Conservation (phyloP, 2,797 vertebrate species). For the Danio kyathit region DNA sequence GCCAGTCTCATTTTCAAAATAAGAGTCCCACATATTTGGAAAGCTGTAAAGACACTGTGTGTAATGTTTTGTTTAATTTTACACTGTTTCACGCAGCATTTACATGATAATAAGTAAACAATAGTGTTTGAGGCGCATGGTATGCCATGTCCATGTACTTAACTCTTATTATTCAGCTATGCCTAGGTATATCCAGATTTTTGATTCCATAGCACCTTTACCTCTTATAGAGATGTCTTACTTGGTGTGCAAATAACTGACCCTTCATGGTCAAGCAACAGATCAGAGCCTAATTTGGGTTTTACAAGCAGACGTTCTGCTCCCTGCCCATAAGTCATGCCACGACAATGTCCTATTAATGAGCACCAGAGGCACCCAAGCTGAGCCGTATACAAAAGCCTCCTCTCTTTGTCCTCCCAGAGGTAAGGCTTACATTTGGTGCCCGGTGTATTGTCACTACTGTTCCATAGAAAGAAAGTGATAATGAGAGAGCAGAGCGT, state of each 20-base stretch:
- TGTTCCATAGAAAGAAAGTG: slow-evolving; percentile 36
- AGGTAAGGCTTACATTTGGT: slow-evolving; percentile 10
- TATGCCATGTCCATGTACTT: no score
- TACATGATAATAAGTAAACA: no score
- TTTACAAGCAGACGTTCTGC: slow-evolving; percentile 58
- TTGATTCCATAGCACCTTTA: no score
- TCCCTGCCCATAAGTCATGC: slow-evolving; percentile 55
- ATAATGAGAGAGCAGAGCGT: slow-evolving; percentile 29
- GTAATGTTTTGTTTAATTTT: no score
- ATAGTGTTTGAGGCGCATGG: no score
- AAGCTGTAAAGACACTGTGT: no score
- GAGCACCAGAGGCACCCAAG: slow-evolving; percentile 45
- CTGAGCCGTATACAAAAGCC: slow-evolving; percentile 42
- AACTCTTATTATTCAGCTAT: no score
- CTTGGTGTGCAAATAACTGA: neutral
- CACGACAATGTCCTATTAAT: slow-evolving; percentile 59
- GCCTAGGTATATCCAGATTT: no score
- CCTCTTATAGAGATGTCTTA: no score
- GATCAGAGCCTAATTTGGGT: slow-evolving; percentile 65
- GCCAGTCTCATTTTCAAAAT: no score
- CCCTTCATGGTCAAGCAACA: slow-evolving; percentile 56
- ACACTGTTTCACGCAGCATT: no score
- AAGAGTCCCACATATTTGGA: no score
- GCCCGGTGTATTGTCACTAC: slow-evolving; percentile 3
- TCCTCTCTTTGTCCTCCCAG: neutral